A percentile compares a stretch with the other conserved stretches of the same genome.
Conservation (phyloP, 2,888 invertebrate genomes). For the Luffia ferchaultella region DNA sequence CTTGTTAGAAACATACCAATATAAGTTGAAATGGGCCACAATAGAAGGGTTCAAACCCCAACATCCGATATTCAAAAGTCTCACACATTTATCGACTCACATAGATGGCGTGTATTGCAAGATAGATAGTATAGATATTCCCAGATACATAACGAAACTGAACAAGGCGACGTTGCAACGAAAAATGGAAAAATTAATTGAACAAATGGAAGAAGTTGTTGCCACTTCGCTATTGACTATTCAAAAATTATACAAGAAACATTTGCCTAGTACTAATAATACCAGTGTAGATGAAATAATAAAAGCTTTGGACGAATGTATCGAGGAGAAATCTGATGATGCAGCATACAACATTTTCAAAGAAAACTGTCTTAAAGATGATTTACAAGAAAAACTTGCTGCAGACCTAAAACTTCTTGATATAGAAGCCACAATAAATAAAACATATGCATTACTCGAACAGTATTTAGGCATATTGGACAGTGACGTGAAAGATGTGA, state of each 20-base stretch:
- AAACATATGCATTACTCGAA: slow-evolving; percentile 40
- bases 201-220: slow-evolving; percentile 36
- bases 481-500: slow-evolving; percentile 27
- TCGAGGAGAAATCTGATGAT: slow-evolving; percentile 26
- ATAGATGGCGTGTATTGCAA: slow-evolving; percentile 21
- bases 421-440: slow-evolving; percentile 47
- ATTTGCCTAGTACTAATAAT: slow-evolving; percentile 29
- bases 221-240: slow-evolving; percentile 37
- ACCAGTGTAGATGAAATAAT: slow-evolving; percentile 32
- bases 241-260: slow-evolving; percentile 49
- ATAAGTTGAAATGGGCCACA: slow-evolving; percentile 27
- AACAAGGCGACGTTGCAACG: slow-evolving; percentile 19
- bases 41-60: slow-evolving; percentile 21
- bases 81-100: slow-evolving; percentile 30
- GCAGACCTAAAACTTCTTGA: slow-evolving; percentile 69
- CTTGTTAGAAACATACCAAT: slow-evolving; percentile 35
- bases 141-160: neutral
- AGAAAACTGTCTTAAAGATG: slow-evolving; percentile 73
- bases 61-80: slow-evolving; percentile 40
- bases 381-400: slow-evolving; percentile 69
- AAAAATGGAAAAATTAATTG: slow-evolving; percentile 19
- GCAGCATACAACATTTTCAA: slow-evolving; percentile 56
- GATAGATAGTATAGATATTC: neutral
- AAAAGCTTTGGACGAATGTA: slow-evolving; percentile 41
- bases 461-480: slow-evolving; percentile 35